Evolutionary conservation across 2,888 invertebrate species (phyloP).

Genomic region (Emmelina monodactyla): DNA sequence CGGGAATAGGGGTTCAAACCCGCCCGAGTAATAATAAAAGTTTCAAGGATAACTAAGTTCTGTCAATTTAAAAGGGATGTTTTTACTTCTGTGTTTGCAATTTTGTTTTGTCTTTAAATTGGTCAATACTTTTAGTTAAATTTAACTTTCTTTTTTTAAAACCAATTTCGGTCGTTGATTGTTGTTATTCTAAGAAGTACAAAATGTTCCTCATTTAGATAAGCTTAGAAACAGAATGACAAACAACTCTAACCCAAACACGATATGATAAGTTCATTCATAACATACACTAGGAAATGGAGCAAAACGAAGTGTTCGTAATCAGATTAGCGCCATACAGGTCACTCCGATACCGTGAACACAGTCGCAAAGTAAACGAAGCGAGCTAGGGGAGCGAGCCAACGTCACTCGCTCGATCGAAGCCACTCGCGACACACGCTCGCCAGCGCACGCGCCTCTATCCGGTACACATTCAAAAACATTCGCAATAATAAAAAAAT

Average conservation of each 20-base stretch:
- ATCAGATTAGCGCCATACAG: slow-evolving; percentile 52
- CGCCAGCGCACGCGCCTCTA: slow-evolving; percentile 32
- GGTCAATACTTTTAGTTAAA: no score
- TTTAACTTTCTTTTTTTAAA: no score
- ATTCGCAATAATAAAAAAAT: slow-evolving; percentile 6
- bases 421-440: slow-evolving; percentile 33
- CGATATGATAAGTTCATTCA: no score
- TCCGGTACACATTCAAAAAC: slow-evolving; percentile 36
- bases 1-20: slow-evolving; percentile 28
- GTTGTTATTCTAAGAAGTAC: no score
- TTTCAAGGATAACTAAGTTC: no score
- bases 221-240: no score
- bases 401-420: slow-evolving; percentile 46
- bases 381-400: not conserved
- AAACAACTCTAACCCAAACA: no score
- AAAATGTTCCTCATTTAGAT: no score
- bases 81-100: no score
- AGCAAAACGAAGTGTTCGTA: slow-evolving; percentile 34
- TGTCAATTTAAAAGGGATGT: no score
- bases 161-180: no score
- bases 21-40: slow-evolving; percentile 28
- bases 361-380: not conserved
- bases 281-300: slow-evolving; percentile 20
- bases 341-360: slow-evolving; percentile 24
- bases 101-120: no score